phyloP scores from a whole-genome alignment of 2,797 vertebrate species.

The Phaenicophaeus curvirostris region DNA sequence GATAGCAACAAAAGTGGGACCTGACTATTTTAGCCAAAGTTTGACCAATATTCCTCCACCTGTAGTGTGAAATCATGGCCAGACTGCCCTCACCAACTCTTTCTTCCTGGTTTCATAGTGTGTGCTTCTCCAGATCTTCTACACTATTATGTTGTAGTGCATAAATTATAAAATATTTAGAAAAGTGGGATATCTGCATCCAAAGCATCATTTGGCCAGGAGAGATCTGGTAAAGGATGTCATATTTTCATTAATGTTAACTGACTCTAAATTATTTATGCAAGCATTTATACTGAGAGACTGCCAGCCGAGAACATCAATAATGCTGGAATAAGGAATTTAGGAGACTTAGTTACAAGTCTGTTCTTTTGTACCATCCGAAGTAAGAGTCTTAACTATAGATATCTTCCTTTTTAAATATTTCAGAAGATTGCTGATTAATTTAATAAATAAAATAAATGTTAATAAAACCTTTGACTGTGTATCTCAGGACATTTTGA shows the following conservation, averaged over 20 bases:
- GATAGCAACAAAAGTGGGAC: not conserved
- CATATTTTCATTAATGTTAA: not conserved
- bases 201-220: not conserved
- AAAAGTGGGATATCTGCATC: not conserved
- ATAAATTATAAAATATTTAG: not conserved
- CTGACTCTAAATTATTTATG: not conserved
- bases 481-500: not conserved
- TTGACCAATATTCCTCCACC: not conserved
- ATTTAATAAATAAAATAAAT: not conserved
- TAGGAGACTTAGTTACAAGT: not conserved
- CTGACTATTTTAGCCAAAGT: not conserved
- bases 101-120: not conserved
- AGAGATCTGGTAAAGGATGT: not conserved
- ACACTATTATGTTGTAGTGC: not conserved
- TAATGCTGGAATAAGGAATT: not conserved
- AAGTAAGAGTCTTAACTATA: not conserved
- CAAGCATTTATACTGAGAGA: not conserved
- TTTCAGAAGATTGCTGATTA: not conserved
- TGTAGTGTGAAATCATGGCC: not conserved
- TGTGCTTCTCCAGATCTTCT: not conserved
- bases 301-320: fast-evolving
- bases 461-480: not conserved
- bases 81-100: not conserved
- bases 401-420: not conserved
- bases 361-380: not conserved